Evolutionary conservation across 2,888 invertebrate species (phyloP), one percentile per base, ranked within the genome.

Genomic region (Tolmerus cingulatus): DNA sequence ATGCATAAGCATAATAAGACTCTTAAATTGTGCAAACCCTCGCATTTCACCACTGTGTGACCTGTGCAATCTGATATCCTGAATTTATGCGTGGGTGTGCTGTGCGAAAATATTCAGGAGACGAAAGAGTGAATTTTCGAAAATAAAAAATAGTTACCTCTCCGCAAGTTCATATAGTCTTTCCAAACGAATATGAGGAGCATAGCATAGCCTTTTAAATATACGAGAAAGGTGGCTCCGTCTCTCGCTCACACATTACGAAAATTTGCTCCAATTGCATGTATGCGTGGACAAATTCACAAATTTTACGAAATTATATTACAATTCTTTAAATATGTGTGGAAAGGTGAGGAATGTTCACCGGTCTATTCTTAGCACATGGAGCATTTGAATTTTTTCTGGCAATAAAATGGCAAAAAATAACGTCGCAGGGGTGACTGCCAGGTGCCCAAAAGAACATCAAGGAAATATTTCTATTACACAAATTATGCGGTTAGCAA

Each of bases 301-400:
- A 66, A 82, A 82, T 57, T 82, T 66, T 82, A 82, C 82, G 66
- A 82, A 82, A 82, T 66, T 34, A 82, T 57, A 82, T 82, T 82
- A 82, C 82, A 82, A 57, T 82, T 82, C 51, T 40, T 82, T 82
- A 82, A 55, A 66, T 55, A 82, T 85, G 85, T 85, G 85, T 85
- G 85, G 30, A 85, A 85, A 85, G 85, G 85, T 85, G 46, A 85
- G 51, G 85, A 85, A 74, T 85, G 23, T 74, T 74, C 66, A 57
- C 27, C 46, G 27, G 16, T n/a, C 37, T 85, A 85, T 85, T 57
- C 43, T 85, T 85, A 85, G 85, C 74, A 85, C 74, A 74, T 85
- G 85, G 85, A 85, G 43, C 23, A 74, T 85, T 74, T 84, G 84
- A 74, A 84, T 66, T 37, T 84, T 84, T 84, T 79, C 40, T 23